Percentiles rank a stretch among this genome's conserved stretches.
phyloP scores from a whole-genome alignment of 2,888 invertebrate species.

The Cactoblastis cactorum region DNA sequence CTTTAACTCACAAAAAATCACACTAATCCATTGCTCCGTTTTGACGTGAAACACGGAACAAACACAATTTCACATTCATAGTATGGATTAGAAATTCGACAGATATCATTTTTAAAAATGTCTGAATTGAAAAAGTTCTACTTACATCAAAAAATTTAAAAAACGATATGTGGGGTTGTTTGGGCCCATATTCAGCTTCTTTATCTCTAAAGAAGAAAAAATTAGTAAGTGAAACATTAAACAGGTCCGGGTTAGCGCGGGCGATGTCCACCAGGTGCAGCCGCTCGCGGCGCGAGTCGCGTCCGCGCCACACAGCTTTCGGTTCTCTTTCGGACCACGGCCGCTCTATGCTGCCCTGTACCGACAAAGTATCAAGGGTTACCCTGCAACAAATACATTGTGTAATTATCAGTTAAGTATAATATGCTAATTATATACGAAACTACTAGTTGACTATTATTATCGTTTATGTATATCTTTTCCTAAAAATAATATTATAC shows the following conservation, averaged over 20 bases:
- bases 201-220: slow-evolving; percentile 96
- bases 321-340: slow-evolving; percentile 87
- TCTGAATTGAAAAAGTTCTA: too few relatives aligned
- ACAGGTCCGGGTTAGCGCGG: slow-evolving; percentile 83
- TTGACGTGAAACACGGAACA: too few relatives aligned
- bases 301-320: slow-evolving; percentile 93
- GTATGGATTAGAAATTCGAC: too few relatives aligned
- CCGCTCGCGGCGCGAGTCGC: slow-evolving; percentile 93
- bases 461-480: too few relatives aligned
- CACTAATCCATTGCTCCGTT: too few relatives aligned
- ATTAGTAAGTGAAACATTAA: slow-evolving; percentile 95
- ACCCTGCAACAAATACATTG: slow-evolving; percentile 78
- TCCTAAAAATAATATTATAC: too few relatives aligned
- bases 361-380: slow-evolving; percentile 92
- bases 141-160: slow-evolving; percentile 96
- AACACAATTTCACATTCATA: too few relatives aligned
- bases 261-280: slow-evolving; percentile 90
- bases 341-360: slow-evolving; percentile 87
- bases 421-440: too few relatives aligned
- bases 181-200: slow-evolving; percentile 91
- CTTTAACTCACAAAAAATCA: too few relatives aligned
- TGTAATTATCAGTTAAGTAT: background rate
- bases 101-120: too few relatives aligned
- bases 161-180: slow-evolving; percentile 90
- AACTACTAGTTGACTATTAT: too few relatives aligned